Evolutionary conservation across 2,888 invertebrate genomes (phyloP), one percentile per base, ranked within the genome.

Genomic region (Xestoiulus laeticollis): DNA sequence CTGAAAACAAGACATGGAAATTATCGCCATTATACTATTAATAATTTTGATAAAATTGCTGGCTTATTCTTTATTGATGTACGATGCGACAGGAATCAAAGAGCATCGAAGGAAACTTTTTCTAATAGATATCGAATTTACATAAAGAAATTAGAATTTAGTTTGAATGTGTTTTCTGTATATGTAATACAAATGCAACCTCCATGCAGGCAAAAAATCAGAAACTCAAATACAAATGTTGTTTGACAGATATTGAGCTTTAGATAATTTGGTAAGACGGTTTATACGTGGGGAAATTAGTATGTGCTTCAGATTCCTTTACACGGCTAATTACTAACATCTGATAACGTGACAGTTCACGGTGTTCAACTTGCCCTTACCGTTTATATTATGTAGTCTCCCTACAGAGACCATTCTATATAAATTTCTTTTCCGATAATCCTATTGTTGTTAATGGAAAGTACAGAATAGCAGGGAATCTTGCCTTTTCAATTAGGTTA

Each of bases 401-500:
- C 26, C 68, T 26, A 68, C 26, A 26, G 68, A 68, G 68, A 26
- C 68, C 68, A 26, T 68, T 68, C 12, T 68, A 26, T 68, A 68
- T 68, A 68, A n/a, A 68, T 68, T 68, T 68, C 26, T 68, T 68
- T 68, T 59, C 68, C 68, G 68, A 68, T 68, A 68, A 68, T 68
- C 68, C 26, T 26, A 26, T 68, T 68, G 26, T 68, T 26, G 68
- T 68, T 68, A 68, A 68, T 68, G 26, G 26, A 68, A 38, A 68
- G 26, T 26, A 26, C 26, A 68, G 68, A 26, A 68, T 68, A 68
- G 68, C 68, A 68, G 68, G 68, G 26, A 68, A 26, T 68, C 68
- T 26, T 68, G 68, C 26, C 68, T 68, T 68, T 68, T 68, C 68
- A 68, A 68, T 68, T 68, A 26, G 68, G 68, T 26, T 12, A 68